A percentile compares a stretch with the other conserved stretches of the same genome.
Conservation (phyloP, 2,888 invertebrate species). For the Tipula unca region DNA sequence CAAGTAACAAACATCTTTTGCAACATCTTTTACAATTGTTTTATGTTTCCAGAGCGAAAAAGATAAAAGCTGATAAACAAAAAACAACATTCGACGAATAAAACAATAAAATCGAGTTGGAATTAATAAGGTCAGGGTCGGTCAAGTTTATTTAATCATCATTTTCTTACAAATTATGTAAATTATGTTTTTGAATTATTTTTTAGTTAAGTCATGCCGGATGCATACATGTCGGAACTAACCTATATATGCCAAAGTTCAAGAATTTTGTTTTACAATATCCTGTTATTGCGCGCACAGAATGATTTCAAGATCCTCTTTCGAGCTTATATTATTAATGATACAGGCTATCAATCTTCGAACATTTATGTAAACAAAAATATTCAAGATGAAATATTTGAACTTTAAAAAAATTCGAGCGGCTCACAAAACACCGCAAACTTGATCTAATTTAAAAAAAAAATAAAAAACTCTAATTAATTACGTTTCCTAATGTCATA, state of each 20-base stretch:
- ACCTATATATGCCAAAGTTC: not conserved
- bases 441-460: not conserved
- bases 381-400: not conserved
- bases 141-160: slow-evolving; percentile 2
- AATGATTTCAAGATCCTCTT: not conserved
- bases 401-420: not conserved
- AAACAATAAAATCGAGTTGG: not conserved
- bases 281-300: not conserved
- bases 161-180: not conserved
- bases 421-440: not conserved
- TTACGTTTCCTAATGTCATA: not conserved
- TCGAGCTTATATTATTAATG: not conserved
- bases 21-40: not conserved
- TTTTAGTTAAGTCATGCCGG: not conserved
- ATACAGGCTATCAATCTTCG: not conserved
- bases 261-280: no score
- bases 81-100: not conserved
- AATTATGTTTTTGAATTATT: not conserved
- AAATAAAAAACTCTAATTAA: not conserved
- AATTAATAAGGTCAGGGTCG: not conserved
- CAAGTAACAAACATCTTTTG: not conserved
- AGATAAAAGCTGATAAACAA: not conserved
- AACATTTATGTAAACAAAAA: not conserved
- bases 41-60: not conserved
- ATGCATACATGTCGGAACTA: not conserved